Evolutionary conservation across 2,888 invertebrate genomes (phyloP), one percentile per base, ranked within the genome.

Genomic region (Epinotia bilunana): DNA sequence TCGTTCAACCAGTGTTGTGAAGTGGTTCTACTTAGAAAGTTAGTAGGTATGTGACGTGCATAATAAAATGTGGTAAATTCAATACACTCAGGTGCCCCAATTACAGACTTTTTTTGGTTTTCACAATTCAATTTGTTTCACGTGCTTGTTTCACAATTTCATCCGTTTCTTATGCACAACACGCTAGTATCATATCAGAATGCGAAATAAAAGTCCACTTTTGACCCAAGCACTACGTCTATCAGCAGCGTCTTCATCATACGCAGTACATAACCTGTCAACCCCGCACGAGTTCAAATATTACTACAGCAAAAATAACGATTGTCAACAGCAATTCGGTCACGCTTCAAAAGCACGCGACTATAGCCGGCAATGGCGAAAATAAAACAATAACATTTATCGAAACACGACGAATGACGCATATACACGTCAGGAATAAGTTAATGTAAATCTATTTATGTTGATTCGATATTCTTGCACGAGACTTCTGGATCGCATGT

Each of bases 401-500:
- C 6, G 57, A 43, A 68, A 46, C 13, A 28, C 58, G n/a, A 46
- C 28, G 9, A 28, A 9, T 49, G 46, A 23, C 13, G 16, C 16
- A 13, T 49, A 58, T 12, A 58, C 2, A 16, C 39, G 63, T 20
- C 23, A 23, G 9, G 46, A 20, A 64, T 64, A 49, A 53, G 49
- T 49, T 63, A n/a, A 9, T 18, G 58, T 60, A 57, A 62, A 0
- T 64, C 58, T 70, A 64, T 64, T 64, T 64, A 74, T 62, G 62
- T 62, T 61, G 53, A 71, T 62, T 62, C 69, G n/a, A 69, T 61
- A 33, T 60, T 60, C 46, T 60, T 69, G 69, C n/a, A 46, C 23
- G 60, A 60, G 23, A 60, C 69, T 23, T 67, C 49, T 33, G n/a
- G 46, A 60, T 49, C 60, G 46, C 6, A 23, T n/a, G 4, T 58